Percentiles rank a stretch among this genome's conserved stretches.
phyloP scores from a whole-genome alignment of 2,113 vertebrate species.

The Myanophis thanlyinensis region DNA sequence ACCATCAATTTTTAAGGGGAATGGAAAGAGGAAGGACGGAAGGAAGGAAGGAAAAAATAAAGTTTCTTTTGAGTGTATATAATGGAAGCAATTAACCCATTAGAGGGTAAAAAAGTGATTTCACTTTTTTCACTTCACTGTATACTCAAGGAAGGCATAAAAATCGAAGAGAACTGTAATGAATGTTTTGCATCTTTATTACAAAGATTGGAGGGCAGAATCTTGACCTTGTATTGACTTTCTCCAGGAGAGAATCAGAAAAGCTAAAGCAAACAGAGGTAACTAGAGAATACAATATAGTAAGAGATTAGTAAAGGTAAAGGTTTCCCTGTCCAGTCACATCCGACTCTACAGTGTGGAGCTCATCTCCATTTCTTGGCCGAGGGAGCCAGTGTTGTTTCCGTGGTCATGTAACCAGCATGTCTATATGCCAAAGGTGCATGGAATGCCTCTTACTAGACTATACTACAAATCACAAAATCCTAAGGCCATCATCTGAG shows the following conservation, averaged over 20 bases:
- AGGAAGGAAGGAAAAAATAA: not conserved
- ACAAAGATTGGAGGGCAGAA: not conserved
- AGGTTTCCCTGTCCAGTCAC: not conserved
- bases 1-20: no score
- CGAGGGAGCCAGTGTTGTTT: not conserved
- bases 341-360: not conserved
- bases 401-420: not conserved
- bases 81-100: not conserved
- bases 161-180: not conserved
- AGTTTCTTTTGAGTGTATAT: not conserved
- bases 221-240: not conserved
- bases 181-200: not conserved
- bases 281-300: not conserved
- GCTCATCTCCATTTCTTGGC: not conserved
- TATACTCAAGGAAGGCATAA: not conserved
- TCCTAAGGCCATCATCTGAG: not conserved
- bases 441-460: not conserved
- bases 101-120: not conserved
- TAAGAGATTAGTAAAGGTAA: not conserved
- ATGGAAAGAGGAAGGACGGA: no score
- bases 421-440: not conserved
- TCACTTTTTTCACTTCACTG: no score
- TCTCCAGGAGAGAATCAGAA: not conserved
- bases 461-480: not conserved
- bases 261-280: not conserved